phyloP scores from a whole-genome alignment of 1,140 invertebrate species.

The Scaptomyza hsui region DNA sequence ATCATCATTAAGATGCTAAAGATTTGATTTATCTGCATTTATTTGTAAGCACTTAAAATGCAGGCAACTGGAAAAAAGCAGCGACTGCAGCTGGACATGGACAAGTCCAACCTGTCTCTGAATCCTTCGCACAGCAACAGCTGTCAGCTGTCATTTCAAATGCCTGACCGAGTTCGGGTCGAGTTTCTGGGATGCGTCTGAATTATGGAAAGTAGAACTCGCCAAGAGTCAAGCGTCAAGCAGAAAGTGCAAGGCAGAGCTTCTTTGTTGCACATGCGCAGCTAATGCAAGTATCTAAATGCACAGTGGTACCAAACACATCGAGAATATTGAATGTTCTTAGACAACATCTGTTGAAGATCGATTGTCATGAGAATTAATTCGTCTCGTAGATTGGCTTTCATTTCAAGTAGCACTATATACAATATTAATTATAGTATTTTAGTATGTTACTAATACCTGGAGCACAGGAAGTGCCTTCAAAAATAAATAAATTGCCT shows the following conservation, averaged over 20 bases:
- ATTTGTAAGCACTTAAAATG: background rate
- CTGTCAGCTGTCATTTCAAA: background rate
- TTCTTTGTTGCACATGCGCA: background rate
- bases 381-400: background rate
- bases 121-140: slow-evolving; percentile 1
- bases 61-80: background rate
- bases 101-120: slow-evolving; percentile 26
- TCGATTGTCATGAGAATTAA: background rate
- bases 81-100: background rate
- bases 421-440: background rate
- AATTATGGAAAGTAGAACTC: slow-evolving; percentile 18
- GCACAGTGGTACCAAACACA: slow-evolving; percentile 17
- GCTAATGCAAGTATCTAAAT: background rate
- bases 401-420: background rate
- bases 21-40: background rate
- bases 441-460: background rate
- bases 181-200: slow-evolving; percentile 7
- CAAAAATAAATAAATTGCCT: background rate
- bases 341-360: background rate
- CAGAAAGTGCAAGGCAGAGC: slow-evolving; percentile 12
- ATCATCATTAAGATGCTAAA: slow-evolving; percentile 14
- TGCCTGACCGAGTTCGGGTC: slow-evolving; percentile 5
- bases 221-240: slow-evolving; percentile 4
- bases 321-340: no score
- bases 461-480: background rate